Evolutionary conservation across 2,797 vertebrate genomes (phyloP), one percentile per base, ranked within the genome.

Genomic region (Hydrocynus forskahlii): DNA sequence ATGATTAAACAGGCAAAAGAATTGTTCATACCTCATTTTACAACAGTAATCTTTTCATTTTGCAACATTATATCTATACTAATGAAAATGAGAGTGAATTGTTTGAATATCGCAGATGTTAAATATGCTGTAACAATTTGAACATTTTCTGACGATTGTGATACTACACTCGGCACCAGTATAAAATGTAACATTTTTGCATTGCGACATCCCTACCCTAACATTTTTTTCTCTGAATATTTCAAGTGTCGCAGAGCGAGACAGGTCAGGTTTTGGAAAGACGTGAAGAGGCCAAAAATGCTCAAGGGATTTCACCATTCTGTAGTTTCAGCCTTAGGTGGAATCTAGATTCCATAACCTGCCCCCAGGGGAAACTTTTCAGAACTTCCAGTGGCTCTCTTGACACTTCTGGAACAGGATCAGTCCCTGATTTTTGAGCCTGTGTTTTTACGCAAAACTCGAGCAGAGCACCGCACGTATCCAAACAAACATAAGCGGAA

Each of bases 401-500:
- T 7, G 52, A 73, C 70, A 72, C 19, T 38, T 60, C 38, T 59
- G 55, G 72, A 74, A 59, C 29, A 54, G 12, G 35, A 74, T 74
- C 72, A 60, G 55, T 55, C 72, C 55, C n/a, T 43, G 72, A 43
- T 72, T 72, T 70, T 38, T 35, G 70, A 55, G 70, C 50, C 70
- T 55, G 7, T 74, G 72, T 29, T 29, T 60, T 74, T 74, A 43
- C 1, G 55, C 54, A 21, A 60, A 59, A 57, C 19, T 57, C 17
- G 54, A 74, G 54, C 25, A 8, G 54, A 55, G 52, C 71, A 59
- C 54, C 52, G 29, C 55, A 13, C 12, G 12, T 57, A 40, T 74
- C 92, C 91, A 92, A 91, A 90, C 90, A 91, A 88, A 84, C 81
- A 62, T 84, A 81, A 64, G 55, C 81, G 81, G 82, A 87, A 78